Evolutionary conservation across 2,888 invertebrate species (phyloP).

Genomic region (Agrochola lychnidis): DNA sequence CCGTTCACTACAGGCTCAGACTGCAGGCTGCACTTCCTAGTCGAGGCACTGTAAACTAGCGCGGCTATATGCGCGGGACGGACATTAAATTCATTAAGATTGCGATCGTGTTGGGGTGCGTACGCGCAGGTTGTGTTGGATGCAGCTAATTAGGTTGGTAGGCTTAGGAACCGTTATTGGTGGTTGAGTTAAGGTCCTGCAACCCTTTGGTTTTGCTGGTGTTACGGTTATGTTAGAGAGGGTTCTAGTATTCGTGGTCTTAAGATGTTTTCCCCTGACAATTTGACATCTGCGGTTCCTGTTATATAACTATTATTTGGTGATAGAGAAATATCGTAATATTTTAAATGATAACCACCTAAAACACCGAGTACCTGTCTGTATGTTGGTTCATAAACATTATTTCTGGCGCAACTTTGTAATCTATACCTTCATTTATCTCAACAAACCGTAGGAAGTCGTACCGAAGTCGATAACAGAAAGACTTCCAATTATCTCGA

Average conservation of each 20-base stretch:
- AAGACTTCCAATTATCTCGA: constrained; percentile 62
- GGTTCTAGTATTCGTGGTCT: not conserved
- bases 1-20: not conserved
- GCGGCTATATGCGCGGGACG: constrained; percentile 42
- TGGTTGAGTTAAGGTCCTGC: not conserved
- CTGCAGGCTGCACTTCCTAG: constrained; percentile 53
- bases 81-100: constrained; percentile 63
- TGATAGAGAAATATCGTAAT: not conserved
- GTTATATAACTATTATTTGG: not conserved
- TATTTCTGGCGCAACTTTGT: constrained; percentile 43
- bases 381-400: constrained; percentile 29
- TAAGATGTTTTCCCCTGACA: not conserved
- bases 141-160: constrained; percentile 45
- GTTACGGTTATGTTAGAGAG: not conserved
- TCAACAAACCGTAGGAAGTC: constrained; percentile 52
- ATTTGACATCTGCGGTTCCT: not conserved
- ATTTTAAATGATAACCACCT: constrained; percentile 22
- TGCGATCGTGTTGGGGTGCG: constrained; percentile 50
- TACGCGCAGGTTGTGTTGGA: constrained; percentile 41
- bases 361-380: not conserved
- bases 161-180: constrained; percentile 43
- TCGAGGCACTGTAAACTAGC: constrained; percentile 45
- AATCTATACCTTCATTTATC: constrained; percentile 52
- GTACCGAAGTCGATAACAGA: constrained; percentile 49
- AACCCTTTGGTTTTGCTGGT: constrained; percentile 7